A percentile compares a stretch with the other conserved stretches of the same genome.
phyloP scores from a whole-genome alignment of 1,140 invertebrate genomes.

The Trypoxylus dichotomus region DNA sequence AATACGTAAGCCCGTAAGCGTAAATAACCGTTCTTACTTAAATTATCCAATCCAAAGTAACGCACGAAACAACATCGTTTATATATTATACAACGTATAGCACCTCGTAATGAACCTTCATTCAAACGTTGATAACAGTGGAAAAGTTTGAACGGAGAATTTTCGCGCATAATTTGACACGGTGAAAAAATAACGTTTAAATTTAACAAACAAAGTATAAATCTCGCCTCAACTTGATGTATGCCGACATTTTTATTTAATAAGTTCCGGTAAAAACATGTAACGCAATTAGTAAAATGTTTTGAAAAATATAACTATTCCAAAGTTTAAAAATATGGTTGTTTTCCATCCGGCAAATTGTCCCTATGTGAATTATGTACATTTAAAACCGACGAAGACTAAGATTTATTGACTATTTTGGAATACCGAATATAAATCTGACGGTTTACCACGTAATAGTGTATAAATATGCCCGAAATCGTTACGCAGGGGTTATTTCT shows the following conservation, averaged over 20 bases:
- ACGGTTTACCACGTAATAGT: constrained; percentile 15
- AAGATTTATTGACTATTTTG: constrained; percentile 28
- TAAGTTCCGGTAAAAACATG: constrained; percentile 29
- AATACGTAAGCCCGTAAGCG: neutral
- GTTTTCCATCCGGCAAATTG: constrained; percentile 25
- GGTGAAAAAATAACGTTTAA: neutral
- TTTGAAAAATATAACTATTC: constrained; percentile 27
- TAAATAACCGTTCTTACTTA: constrained; percentile 9
- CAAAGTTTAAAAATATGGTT: constrained; percentile 28
- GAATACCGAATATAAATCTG: constrained; percentile 12
- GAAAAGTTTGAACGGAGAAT: neutral
- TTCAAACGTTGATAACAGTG: neutral
- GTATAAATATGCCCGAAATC: constrained; percentile 7
- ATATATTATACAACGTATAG: neutral
- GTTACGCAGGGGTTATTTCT: neutral
- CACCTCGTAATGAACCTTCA: neutral
- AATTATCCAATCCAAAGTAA: neutral
- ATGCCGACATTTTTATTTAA: constrained; percentile 17
- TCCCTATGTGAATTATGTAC: constrained; percentile 25
- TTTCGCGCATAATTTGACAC: neutral
- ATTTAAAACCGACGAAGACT: constrained; percentile 15
- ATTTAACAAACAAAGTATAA: constrained; percentile 20
- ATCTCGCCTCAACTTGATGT: neutral
- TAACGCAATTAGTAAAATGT: constrained; percentile 27
- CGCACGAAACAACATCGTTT: neutral